Evolutionary conservation across 2,888 invertebrate species (phyloP), one percentile per base, ranked within the genome.

Genomic region (Flabesymbios commensalis): DNA sequence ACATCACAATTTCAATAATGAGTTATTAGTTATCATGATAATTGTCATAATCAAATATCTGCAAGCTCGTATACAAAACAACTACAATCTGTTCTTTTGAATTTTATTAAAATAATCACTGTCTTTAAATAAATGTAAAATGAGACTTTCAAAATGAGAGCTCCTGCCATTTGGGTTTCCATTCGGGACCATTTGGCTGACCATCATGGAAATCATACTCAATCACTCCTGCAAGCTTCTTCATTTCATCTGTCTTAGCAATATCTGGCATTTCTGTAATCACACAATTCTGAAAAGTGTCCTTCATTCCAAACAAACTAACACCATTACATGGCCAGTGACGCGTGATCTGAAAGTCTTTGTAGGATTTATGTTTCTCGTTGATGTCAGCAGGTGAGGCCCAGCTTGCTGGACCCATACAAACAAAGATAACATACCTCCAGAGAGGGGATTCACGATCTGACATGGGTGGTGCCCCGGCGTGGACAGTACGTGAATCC

Each of bases 401-500:
- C 78, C 77, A 78, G 17, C 64, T 65, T 3, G 76, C 75, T 0
- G 78, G 78, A 0, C 72, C 70, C 78, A 76, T 77, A 61, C 74
- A 76, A 5, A 74, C 75, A 49, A 76, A 75, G 0, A 72, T 69
- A 48, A 72, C 72, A 53, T 61, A 77, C 19, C 77, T 72, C 76
- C 77, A 78, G 43, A 76, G 68, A 10, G 68, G 72, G 31, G 70
- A 63, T 56, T 75, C 59, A 3, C 78, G 68, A 1, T 71, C 72
- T 47, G 64, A 42, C 4, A 64, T 28, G 5, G 77, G 76, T 7
- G 70, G 63, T n/a, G 74, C 73, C 48, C 77, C 77, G 4, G 76
- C 77, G 55, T 78, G 78, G 4, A 77, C 68, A 3, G 72, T 67
- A 45, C 78, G 63, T 0, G 78, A 77, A 48, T 78, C 77, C 78